Evolutionary conservation across 2,888 invertebrate species (phyloP), one percentile per base, ranked within the genome.

Genomic region (Heteromurus nitidus): DNA sequence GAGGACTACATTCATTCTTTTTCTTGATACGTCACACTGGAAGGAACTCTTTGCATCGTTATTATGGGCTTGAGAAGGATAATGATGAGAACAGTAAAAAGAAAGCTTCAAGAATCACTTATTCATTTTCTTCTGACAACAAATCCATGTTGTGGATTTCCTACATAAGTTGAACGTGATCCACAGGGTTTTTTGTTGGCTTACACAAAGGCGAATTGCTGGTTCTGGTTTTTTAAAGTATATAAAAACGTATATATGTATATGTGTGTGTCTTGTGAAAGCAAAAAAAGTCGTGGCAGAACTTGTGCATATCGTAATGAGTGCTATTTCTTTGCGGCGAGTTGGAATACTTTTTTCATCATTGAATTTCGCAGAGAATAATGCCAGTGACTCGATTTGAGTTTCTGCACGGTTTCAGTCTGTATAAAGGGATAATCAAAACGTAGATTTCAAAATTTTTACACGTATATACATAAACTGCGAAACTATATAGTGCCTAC

Each of bases 311-410:
- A 24, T 31, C 11, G 16, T 26, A 67, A 67, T 65, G 20, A 30
- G 44, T 28, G 36, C n/a, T 62, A 50, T 20, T 26, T 36, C 80
- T 81, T 81, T 80, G 81, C 81, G 81, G 81, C 70, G 50, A 69
- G 74, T 70, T 81, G 81, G 75, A 81, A 81, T 75, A 81, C 81
- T 81, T 81, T n/a, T n/a, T 80, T 74, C 69, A 28, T 65, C 31
- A 26, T 68, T 42, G 30, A 67, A 58, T 28, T 24, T 28, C 9
- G 26, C 58, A 58, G 11, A 22, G 31, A 67, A 70, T 69, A 55
- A 53, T 74, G 62, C 73, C 73, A 60, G 64, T 11, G 31, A 31
- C 18, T 53, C 26, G 16, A 53, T 64, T 55, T 47, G 13, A 30
- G 67, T 47, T 31, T 55, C 31, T 68, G 30, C 13, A 74, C 74